Evolutionary conservation across 2,888 invertebrate species (phyloP).

Genomic region (Automeris io): DNA sequence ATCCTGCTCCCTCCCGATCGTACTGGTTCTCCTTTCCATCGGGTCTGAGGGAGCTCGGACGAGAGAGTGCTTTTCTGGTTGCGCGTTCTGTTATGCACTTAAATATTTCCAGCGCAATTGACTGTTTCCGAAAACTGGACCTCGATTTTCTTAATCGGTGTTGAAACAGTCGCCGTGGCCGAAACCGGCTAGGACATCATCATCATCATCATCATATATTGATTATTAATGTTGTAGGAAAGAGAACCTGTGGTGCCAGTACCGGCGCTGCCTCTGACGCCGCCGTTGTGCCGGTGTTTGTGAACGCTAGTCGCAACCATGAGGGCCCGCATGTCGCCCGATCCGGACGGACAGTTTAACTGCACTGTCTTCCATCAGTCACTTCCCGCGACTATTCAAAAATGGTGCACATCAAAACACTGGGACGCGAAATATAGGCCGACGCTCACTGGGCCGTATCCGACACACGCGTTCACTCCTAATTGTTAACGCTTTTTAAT

Average conservation of each 20-base stretch:
- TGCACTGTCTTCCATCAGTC: constrained; percentile 64
- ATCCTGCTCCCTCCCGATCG: too few relatives aligned
- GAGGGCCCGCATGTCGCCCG: constrained; percentile 60
- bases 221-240: constrained; percentile 14
- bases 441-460: constrained; percentile 57
- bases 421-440: constrained; percentile 45
- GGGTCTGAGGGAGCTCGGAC: too few relatives aligned
- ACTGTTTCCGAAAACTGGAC: too few relatives aligned
- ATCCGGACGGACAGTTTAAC: constrained; percentile 40
- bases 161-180: too few relatives aligned
- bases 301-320: constrained; percentile 52
- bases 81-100: too few relatives aligned
- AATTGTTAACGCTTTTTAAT: constrained; percentile 53
- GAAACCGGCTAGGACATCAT: too few relatives aligned
- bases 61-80: too few relatives aligned
- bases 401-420: constrained; percentile 45
- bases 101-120: too few relatives aligned
- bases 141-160: too few relatives aligned
- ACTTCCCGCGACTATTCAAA: constrained; percentile 40
- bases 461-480: constrained; percentile 58
- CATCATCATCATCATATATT: too few relatives aligned
- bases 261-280: constrained; percentile 51
- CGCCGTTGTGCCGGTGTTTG: constrained; percentile 65
- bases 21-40: too few relatives aligned
- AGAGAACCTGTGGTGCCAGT: constrained; percentile 63